Base-by-base conservation (phyloP, 2,888 invertebrate genomes). In the Lithodes maja region DNA sequence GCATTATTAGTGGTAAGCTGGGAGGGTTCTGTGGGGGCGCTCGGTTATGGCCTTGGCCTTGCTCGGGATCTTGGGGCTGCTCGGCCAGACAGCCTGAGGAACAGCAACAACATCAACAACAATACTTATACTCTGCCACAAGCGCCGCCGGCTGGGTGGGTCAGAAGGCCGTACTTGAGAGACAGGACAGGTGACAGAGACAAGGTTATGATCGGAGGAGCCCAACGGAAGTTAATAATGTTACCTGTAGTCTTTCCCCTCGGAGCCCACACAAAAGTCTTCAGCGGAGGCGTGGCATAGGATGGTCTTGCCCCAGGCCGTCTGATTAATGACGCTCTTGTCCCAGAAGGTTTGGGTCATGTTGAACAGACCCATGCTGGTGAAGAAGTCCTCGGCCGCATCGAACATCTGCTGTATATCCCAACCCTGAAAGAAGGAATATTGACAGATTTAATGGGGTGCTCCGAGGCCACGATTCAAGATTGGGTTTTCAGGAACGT, bases 221-320 rank as follows among this genome's bases (percentile, higher is more conserved):
- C n/a, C n/a, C n/a, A n/a, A n/a, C n/a, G n/a, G n/a, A n/a, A n/a
- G n/a, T n/a, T n/a, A n/a, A n/a, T n/a, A n/a, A n/a, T n/a, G n/a
- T 15, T 91, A 94, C 94, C 94, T 93, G 92, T 94, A 94, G 92
- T 94, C 94, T 82, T 93, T 92, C 0, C 89, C 85, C 1, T 85
- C 89, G 33, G 89, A 68, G 92, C 95, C 93, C 87, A 94, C 93
- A 77, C 93, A 94, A 90, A 94, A 94, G 89, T 94, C 94, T 92
- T 94, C 94, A n/a, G 94, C 94, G 2, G 94, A 93, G 15, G 94
- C 94, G 80, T 94, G 93, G 91, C 94, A 94, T 15, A 93, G 92
- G 12, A 93, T 92, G 9, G 92, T 92, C 50, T 92, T 90, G 55
- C 96, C 90, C 87, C 87, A 87, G 33, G 75, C 87, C 0, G 83